phyloP scores from a whole-genome alignment of 2,113 vertebrate species.

The Chloropsis hardwickii region DNA sequence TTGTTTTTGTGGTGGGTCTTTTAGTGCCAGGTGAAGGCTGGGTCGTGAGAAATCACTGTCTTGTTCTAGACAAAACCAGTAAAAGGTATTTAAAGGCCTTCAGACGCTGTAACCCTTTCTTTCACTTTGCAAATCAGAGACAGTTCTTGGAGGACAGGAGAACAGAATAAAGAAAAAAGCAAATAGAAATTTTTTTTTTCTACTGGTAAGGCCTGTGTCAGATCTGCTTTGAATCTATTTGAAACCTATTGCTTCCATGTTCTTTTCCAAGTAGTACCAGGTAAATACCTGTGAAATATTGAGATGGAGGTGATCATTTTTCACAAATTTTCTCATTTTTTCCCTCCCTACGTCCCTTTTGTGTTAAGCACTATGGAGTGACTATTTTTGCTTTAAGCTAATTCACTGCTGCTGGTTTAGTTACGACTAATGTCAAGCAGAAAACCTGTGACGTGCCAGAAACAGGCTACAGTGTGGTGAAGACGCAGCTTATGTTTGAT shows the following conservation, averaged over 20 bases:
- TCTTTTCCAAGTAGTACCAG: background rate
- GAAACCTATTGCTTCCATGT: background rate
- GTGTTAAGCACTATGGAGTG: background rate
- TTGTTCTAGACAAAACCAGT: background rate
- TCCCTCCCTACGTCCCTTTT: background rate
- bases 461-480: slow-evolving; percentile 10
- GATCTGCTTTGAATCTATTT: background rate
- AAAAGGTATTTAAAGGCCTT: background rate
- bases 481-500: slow-evolving; percentile 71
- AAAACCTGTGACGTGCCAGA: slow-evolving; percentile 43
- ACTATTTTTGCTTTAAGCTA: slow-evolving; percentile 34
- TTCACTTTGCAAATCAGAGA: background rate
- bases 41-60: background rate
- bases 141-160: background rate
- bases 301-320: background rate
- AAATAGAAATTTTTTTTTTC: background rate
- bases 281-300: background rate
- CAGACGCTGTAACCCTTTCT: background rate
- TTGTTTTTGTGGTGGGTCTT: slow-evolving; percentile 2
- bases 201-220: background rate
- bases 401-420: slow-evolving; percentile 41
- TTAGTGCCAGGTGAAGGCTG: background rate
- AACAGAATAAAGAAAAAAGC: background rate
- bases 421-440: slow-evolving; percentile 34
- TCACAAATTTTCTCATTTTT: background rate